Percentiles rank a stretch among this genome's conserved stretches.
phyloP scores from a whole-genome alignment of 2,797 vertebrate genomes.

The Prunella strophiata region DNA sequence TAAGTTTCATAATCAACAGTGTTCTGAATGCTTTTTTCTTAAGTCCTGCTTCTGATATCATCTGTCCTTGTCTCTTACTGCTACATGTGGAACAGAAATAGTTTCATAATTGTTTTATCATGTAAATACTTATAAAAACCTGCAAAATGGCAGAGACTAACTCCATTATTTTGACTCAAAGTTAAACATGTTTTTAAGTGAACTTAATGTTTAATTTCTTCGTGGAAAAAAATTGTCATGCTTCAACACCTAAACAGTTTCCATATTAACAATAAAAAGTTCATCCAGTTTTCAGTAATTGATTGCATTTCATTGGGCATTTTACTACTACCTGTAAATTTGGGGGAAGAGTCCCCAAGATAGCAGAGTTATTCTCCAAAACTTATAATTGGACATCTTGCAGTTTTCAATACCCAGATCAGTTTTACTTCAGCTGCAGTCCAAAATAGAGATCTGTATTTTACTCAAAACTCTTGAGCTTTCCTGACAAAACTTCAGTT shows the following conservation, averaged over 20 bases:
- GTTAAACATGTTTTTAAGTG: background rate
- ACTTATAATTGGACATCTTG: background rate
- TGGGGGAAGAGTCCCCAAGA: background rate
- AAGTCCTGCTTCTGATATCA: background rate
- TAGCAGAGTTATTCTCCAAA: background rate
- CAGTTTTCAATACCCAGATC: background rate
- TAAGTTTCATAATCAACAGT: background rate
- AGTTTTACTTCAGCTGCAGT: background rate
- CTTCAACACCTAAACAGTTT: background rate
- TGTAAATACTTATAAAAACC: background rate
- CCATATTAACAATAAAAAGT: background rate
- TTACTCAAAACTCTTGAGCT: background rate
- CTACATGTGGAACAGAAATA: background rate
- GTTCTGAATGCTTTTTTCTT: background rate
- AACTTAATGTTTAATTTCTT: background rate
- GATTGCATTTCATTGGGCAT: background rate
- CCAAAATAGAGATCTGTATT: background rate
- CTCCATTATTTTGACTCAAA: background rate
- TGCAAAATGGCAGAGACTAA: background rate
- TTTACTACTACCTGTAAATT: background rate
- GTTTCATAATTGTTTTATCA: background rate
- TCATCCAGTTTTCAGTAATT: background rate
- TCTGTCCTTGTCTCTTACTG: background rate
- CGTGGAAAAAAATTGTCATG: background rate
- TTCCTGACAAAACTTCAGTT: background rate